phyloP scores from a whole-genome alignment of 2,888 invertebrate genomes.

The Synanthedon tipuliformis region DNA sequence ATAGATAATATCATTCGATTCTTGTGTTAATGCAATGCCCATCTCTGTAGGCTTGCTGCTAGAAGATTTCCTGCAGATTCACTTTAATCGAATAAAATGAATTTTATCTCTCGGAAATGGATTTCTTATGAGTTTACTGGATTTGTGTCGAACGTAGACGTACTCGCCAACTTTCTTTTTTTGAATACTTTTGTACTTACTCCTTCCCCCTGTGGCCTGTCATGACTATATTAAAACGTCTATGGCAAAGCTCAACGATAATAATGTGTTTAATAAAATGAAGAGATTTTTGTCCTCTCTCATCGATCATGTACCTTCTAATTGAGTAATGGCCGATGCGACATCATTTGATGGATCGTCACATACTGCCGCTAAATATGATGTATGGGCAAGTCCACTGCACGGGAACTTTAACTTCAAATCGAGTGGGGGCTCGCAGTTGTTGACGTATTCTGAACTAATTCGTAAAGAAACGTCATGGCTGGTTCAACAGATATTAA shows the following conservation, averaged over 20 bases:
- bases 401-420: background rate
- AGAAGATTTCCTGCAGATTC: too few species aligned
- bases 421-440: background rate
- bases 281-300: background rate
- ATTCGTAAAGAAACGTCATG: background rate
- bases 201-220: too few species aligned
- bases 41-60: too few species aligned
- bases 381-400: constrained; percentile 16
- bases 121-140: too few species aligned
- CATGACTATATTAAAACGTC: background rate
- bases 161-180: too few species aligned
- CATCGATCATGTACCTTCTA: constrained; percentile 15
- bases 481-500: too few species aligned
- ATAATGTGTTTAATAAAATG: background rate
- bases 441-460: background rate
- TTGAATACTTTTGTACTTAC: too few species aligned
- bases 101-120: too few species aligned
- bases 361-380: constrained; percentile 26
- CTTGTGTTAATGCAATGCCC: too few species aligned
- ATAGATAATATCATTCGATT: too few species aligned
- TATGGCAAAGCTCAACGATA: constrained; percentile 4
- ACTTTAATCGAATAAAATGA: too few species aligned
- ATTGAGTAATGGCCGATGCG: constrained; percentile 48
- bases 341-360: constrained; percentile 39
- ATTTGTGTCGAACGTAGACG: too few species aligned